Base-by-base conservation (phyloP, 2,113 vertebrate genomes). In the Furnarius figulus region DNA sequence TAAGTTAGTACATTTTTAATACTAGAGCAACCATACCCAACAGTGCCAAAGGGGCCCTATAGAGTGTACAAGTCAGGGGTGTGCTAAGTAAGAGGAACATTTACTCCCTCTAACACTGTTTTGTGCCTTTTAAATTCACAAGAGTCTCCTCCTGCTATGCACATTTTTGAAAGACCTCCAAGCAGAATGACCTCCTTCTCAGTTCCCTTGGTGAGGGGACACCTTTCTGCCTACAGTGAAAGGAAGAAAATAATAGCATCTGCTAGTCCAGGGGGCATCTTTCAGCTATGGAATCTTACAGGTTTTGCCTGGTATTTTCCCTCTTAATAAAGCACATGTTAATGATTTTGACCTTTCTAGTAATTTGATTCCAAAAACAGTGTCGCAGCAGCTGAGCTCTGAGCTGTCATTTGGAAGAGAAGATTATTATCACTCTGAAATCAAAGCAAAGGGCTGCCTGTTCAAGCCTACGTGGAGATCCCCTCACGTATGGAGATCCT, bases 281-380 rank as follows among this genome's bases (percentile, higher is more conserved):
- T 87, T 67, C 56, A 80, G 75, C 61, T 56, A n/a, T 53, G 31
- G 58, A 92, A 75, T 46, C 83, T 73, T 81, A 78, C 20, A 81
- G 85, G 65, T 89, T 90, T 90, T 93, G 91, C 76, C 77, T 93
- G 93, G 71, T 96, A 83, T 97, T 95, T 97, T 96, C 68, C 39
- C 72, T 95, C 93, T 86, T 95, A 86, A 78, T 94, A 88, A 96
- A 80, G 44, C 18, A 4, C 39, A 28, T 80, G 87, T 92, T 97
- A 97, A 97, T 62, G 55, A 90, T 52, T 91, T 95, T 95, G 97
- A 98, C 97, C 98, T 98, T 98, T 98, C 65, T 47, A 42, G 96
- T 97, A 96, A 97, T 97, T 97, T 93, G 87, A 97, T 96, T 98
- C 82, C 95, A 82, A 96, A 90, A 89, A 12, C 52, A 72, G 87